Percentiles rank a stretch among this genome's conserved stretches.
Evolutionary conservation across 2,888 invertebrate species (phyloP).

Genomic region (Pristionchus arcanus): DNA sequence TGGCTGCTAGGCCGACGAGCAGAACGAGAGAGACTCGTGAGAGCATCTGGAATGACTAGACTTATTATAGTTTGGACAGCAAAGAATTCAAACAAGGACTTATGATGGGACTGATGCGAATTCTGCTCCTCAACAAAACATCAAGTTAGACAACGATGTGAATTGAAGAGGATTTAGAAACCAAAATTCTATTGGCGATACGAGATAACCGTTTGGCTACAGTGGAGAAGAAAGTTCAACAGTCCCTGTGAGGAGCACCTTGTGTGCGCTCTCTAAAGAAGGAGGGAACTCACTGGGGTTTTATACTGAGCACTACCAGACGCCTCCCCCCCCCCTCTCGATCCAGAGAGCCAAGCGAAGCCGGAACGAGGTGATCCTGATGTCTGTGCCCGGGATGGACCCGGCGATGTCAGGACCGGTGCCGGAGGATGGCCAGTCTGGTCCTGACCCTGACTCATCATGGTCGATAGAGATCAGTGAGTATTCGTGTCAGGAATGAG

Average conservation of each 20-base stretch:
- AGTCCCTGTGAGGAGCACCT: background rate
- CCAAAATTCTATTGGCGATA: background rate
- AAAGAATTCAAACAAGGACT: background rate
- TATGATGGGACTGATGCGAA: background rate
- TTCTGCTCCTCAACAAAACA: background rate
- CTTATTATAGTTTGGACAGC: background rate
- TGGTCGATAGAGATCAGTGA: background rate
- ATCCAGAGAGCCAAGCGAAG: background rate
- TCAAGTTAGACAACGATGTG: background rate
- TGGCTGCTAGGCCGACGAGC: conserved; percentile 1
- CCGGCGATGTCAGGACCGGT: conserved; percentile 13
- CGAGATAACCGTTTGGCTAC: too few relatives aligned
- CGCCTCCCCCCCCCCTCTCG: conserved; percentile 20
- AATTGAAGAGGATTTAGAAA: background rate
- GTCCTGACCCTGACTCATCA: background rate
- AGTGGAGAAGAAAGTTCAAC: background rate
- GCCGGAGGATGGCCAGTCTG: background rate
- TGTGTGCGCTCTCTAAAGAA: conserved; percentile 24
- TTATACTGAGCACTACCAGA: background rate
- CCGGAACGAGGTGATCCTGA: conserved; percentile 20
- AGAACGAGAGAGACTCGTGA: conserved; percentile 5
- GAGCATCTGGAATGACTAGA: background rate
- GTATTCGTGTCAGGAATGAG: background rate
- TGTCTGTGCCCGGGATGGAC: conserved; percentile 1
- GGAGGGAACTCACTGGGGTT: background rate